Evolutionary conservation across 2,888 invertebrate genomes (phyloP), one percentile per base, ranked within the genome.

Genomic region (Pardosa pseudoannulata): DNA sequence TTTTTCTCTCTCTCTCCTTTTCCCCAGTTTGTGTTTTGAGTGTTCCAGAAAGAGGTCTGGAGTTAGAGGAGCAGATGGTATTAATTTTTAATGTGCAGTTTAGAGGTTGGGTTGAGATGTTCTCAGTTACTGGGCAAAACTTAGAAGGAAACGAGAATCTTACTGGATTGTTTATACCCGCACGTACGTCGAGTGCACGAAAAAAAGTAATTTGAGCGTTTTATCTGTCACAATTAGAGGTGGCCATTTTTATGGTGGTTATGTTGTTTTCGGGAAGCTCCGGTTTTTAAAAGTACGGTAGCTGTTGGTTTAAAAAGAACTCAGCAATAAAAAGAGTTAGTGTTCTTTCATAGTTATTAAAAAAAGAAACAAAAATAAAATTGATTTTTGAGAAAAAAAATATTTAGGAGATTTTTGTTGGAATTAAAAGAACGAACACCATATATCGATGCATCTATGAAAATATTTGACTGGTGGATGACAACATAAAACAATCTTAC

Each of bases 11-110:
- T 36, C 6, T 7, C 6, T 36, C 36, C n/a, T n/a, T n/a, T n/a
- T n/a, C n/a, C n/a, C n/a, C 6, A 46, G 16, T 2, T 13, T 46
- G 6, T 2, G 2, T 46, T 46, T 46, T 46, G 23, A 56, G 56
- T 23, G 23, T 56, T 46, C 16, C 16, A 16, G 13, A 46, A 46
- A 46, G 16, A 46, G 16, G 41, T 46, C 41, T 46, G 23, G 19
- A 23, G 46, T 2, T 46, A 46, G 9, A 64, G 79, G 65, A 72
- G 79, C 41, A 41, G 62, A 19, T 32, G 28, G 28, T 73, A 67
- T 80, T 67, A 80, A 73, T 80, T 80, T 70, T 80, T 73, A 79
- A 71, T 79, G 79, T 16, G 32, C 41, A 62, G 71, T 27, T 75
- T 39, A 65, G 28, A n/a, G 65, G n/a, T 65, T 28, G 27, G 27